Base-by-base conservation (phyloP, 2,888 invertebrate genomes). In the Eristalis pertinax region DNA sequence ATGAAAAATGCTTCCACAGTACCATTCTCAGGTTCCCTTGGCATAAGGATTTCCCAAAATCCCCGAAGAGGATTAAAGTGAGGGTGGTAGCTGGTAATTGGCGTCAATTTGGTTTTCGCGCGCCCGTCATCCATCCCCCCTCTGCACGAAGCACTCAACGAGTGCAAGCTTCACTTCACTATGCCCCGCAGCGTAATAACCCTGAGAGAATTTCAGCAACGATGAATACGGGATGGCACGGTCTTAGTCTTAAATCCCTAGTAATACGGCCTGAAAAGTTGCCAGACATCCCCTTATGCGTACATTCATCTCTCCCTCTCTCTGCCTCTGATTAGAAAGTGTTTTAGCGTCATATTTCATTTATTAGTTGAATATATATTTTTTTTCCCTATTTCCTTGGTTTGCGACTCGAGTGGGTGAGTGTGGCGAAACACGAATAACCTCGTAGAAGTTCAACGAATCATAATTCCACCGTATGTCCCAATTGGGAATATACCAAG, bases 41-140 rank as follows among this genome's bases (percentile, higher is more conserved):
- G 70, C 75, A 84, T 87, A 88, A 89, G 26, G 26, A 88, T 90
- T 92, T 92, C 92, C 92, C 92, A 90, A 92, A 92, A 92, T 92
- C 92, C 92, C 92, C 90, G 92, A 92, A 92, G 92, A 92, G 92
- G 92, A 92, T 92, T 92, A 92, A 90, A 89, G 82, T 58, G 75
- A 84, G 80, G 62, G 58, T 70, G 65, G 90, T 90, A 91, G 90
- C 91, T 92, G 91, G 92, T 93, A 93, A 93, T 93, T 93, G 93
- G 92, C 93, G 93, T 93, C 93, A 93, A 93, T 93, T 93, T 92
- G 91, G 92, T 92, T 92, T 93, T 93, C 93, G 92, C 91, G 92
- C 93, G 75, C 84, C 60, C 80, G 65, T 81, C 32, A 79, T 67
- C 67, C 43, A 60, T 60, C 75, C 64, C 32, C 60, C 19, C 19